Conservation (phyloP, 2,113 vertebrate species). For the Psettodes erumei region DNA sequence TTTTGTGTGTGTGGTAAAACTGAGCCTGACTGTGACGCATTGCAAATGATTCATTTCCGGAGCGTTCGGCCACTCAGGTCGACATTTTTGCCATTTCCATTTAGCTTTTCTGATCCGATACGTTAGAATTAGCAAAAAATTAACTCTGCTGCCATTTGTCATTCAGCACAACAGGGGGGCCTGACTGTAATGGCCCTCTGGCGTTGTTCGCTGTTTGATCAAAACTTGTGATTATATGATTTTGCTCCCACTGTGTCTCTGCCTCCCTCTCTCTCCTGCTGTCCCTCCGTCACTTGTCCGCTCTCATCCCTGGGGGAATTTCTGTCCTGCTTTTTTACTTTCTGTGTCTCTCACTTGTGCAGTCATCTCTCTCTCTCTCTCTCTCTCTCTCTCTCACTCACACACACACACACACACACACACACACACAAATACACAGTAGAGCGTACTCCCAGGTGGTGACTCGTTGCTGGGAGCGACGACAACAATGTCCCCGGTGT, state of each 20-base stretch:
- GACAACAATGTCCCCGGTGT: slow-evolving; percentile 62
- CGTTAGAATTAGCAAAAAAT: not conserved
- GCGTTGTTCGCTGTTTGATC: slow-evolving; percentile 25
- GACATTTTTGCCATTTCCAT: not conserved
- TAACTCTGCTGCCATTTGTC: not conserved
- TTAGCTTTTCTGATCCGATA: slow-evolving; percentile 4
- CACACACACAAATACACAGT: slow-evolving; percentile 18
- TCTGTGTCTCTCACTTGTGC: slow-evolving; percentile 27
- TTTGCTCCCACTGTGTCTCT: not conserved
- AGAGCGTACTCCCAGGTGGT: slow-evolving; percentile 43
- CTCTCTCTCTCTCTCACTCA: not conserved
- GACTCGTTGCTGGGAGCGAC: slow-evolving; percentile 55
- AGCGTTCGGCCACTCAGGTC: not conserved
- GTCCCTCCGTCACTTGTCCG: slow-evolving; percentile 17
- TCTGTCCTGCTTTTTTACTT: slow-evolving; percentile 41
- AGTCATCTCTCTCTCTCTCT: not conserved
- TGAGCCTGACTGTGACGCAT: not conserved
- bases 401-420: slow-evolving; percentile 3
- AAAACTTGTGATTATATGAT: slow-evolving; percentile 29
- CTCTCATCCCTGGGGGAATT: slow-evolving; percentile 43
- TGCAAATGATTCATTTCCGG: not conserved
- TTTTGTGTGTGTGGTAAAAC: not conserved
- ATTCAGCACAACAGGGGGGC: not conserved
- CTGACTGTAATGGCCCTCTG: slow-evolving; percentile 11
- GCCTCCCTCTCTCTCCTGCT: slow-evolving; percentile 3